A percentile compares a stretch with the other conserved stretches of the same genome.
These are phyloP conservation scores for Gobio occitaniae DNA, from an alignment of 2,797 vertebrate genomes.

Conservation along the genomic window DNA sequence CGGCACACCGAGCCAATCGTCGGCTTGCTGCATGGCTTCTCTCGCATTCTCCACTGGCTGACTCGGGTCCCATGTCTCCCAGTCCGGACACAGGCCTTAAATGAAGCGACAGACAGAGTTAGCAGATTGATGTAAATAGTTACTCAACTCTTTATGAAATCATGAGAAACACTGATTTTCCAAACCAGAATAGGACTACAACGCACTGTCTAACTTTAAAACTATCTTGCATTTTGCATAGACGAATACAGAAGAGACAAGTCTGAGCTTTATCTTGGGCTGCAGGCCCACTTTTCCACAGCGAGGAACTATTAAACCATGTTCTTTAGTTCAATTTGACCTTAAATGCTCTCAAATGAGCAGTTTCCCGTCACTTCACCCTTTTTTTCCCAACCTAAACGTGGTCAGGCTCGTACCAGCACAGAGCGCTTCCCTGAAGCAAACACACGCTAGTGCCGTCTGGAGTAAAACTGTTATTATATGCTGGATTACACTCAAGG, in stretches of 20 bases:
- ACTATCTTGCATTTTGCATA: not conserved
- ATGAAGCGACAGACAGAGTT: not conserved
- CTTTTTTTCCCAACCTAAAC: slow-evolving; percentile 24
- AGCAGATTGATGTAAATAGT: not conserved
- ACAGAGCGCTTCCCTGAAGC: slow-evolving; percentile 26
- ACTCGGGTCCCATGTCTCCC: slow-evolving; percentile 93
- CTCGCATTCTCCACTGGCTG: slow-evolving; percentile 92
- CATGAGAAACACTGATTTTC: not conserved
- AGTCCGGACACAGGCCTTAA: slow-evolving; percentile 83
- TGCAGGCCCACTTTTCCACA: slow-evolving; percentile 11
- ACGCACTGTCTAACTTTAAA: not conserved
- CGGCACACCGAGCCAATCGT: slow-evolving; percentile 93
- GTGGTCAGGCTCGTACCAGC: not conserved
- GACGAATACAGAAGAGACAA: not conserved
- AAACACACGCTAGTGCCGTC: slow-evolving; percentile 15
- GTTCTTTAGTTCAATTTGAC: slow-evolving; percentile 11
- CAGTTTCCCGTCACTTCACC: not conserved
- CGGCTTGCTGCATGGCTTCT: slow-evolving; percentile 94
- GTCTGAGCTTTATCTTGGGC: slow-evolving; percentile 3
- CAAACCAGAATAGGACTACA: not conserved
- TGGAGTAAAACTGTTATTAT: slow-evolving; percentile 43
- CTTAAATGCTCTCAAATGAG: slow-evolving; percentile 21
- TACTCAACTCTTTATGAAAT: not conserved
- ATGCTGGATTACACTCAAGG: slow-evolving; percentile 41
- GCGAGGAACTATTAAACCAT: slow-evolving; percentile 10